A percentile compares a stretch with the other conserved stretches of the same genome.
Conservation (phyloP, 2,113 vertebrate genomes). For the Erinaceus europaeus region DNA sequence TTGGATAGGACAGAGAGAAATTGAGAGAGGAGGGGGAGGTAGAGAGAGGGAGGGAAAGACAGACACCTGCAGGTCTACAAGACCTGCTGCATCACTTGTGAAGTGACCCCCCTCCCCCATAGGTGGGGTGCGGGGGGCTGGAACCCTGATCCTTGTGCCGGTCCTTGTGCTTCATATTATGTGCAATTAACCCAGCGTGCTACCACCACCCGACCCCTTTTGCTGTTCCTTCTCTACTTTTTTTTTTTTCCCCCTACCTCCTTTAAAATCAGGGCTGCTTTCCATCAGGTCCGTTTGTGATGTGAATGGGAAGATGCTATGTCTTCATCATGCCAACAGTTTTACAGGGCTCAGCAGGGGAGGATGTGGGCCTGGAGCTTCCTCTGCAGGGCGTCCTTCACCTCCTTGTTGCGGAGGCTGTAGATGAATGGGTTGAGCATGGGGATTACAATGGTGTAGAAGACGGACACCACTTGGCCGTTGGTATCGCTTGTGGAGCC, state of each 20-base stretch:
- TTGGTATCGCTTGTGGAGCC: neutral
- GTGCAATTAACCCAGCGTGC: no score
- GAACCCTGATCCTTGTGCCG: no score
- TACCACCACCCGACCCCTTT: no score
- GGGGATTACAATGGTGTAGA: conserved; percentile 51
- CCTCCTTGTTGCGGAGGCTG: conserved; percentile 58
- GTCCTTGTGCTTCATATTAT: no score
- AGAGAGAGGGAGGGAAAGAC: no score
- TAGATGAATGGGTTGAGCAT: conserved; percentile 59
- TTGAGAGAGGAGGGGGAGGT: no score
- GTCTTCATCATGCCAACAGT: neutral
- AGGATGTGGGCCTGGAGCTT: neutral
- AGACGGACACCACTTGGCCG: conserved; percentile 24
- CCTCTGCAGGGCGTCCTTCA: conserved; percentile 12
- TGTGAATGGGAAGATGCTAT: neutral
- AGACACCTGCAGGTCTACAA: no score
- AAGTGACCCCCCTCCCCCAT: no score
- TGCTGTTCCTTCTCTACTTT: neutral
- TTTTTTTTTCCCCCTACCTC: neutral
- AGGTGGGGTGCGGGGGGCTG: no score
- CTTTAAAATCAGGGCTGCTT: neutral
- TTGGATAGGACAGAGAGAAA: no score
- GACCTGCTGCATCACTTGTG: no score
- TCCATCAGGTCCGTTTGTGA: neutral
- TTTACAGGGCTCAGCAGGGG: neutral